Evolutionary conservation across 2,888 invertebrate species (phyloP), one percentile per base, ranked within the genome.

Genomic region (Caenorhabditis afra): DNA sequence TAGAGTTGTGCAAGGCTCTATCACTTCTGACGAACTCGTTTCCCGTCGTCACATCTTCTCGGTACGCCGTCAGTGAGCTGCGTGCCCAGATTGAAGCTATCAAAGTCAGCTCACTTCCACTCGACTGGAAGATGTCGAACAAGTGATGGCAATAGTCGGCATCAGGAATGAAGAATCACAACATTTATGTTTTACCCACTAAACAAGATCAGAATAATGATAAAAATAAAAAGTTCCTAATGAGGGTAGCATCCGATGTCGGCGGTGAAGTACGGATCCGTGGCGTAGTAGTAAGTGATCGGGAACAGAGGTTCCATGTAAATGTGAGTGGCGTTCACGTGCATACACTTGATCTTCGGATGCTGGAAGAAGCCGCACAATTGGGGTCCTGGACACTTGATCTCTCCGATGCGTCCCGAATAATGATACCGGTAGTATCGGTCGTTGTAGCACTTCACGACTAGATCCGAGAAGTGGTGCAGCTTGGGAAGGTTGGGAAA

Each of bases 311-410:
- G 44, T 10, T 61, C 35, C 53, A 57, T 55, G 2, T 55, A 41
- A 12, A 14, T 44, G 16, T 68, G 59, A 0, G 50, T 64, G 7
- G 76, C 76, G 44, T 29, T 64, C 16, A 68, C 67, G 52, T 68
- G 76, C 29, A 62, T 64, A 52, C 76, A 76, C 14, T 68, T 64
- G 58, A 68, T 58, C 35, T 64, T 58, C 11, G 57, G 64, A 64
- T 55, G 59, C 23, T 64, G 55, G 12, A 50, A 23, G 10, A 79
- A 74, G 12, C 47, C 44, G 41, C 79, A 79, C 16, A 73, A 22
- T 12, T 79, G 73, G 3, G 79, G 73, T 14, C 79, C 74, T 1
- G 79, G 79, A 20, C 79, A 79, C 35, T 62, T 74, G 37, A 81
- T 81, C 47, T 81, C 68, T 18, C 57, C 57, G 20, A 74, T 64